Percentiles rank a stretch among this genome's conserved stretches.
phyloP scores from a whole-genome alignment of 2,888 invertebrate genomes.

The Rhyacophila evoluta region DNA sequence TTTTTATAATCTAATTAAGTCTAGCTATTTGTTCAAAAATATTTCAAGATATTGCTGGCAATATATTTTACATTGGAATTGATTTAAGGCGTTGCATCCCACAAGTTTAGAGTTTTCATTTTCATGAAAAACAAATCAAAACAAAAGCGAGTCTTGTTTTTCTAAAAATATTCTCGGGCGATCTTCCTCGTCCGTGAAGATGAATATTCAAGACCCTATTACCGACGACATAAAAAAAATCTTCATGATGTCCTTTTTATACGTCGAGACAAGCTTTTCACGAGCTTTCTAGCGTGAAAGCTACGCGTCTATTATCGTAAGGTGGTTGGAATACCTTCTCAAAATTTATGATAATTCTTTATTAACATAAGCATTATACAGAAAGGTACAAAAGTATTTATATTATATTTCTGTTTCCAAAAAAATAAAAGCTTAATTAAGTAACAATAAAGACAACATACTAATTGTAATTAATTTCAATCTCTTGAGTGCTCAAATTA shows the following conservation, averaged over 20 bases:
- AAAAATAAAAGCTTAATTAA: too few species aligned
- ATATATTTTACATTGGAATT: too few species aligned
- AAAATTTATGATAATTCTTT: not conserved
- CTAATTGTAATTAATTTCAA: too few species aligned
- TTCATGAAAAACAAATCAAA: conserved; percentile 12
- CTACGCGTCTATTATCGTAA: not conserved
- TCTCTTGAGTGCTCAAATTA: too few species aligned
- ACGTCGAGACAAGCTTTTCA: conserved; percentile 3
- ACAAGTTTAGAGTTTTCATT: not conserved
- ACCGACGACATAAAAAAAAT: not conserved
- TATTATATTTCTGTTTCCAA: too few species aligned
- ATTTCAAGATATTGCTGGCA: too few species aligned
- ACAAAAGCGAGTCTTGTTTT: not conserved
- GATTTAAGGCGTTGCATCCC: not conserved
- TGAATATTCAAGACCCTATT: conserved; percentile 22
- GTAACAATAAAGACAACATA: too few species aligned
- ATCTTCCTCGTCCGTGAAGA: conserved; percentile 5
- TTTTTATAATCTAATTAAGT: too few species aligned
- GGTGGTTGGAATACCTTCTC: not conserved
- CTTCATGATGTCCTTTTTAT: not conserved
- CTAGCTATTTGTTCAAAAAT: too few species aligned
- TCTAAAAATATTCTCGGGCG: conserved; percentile 7
- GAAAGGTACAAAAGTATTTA: too few species aligned
- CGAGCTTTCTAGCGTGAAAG: not conserved
- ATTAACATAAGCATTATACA: too few species aligned